A percentile compares a stretch with the other conserved stretches of the same genome.
Evolutionary conservation across 2,113 vertebrate species (phyloP).

Genomic region (Etheostoma spectabile): DNA sequence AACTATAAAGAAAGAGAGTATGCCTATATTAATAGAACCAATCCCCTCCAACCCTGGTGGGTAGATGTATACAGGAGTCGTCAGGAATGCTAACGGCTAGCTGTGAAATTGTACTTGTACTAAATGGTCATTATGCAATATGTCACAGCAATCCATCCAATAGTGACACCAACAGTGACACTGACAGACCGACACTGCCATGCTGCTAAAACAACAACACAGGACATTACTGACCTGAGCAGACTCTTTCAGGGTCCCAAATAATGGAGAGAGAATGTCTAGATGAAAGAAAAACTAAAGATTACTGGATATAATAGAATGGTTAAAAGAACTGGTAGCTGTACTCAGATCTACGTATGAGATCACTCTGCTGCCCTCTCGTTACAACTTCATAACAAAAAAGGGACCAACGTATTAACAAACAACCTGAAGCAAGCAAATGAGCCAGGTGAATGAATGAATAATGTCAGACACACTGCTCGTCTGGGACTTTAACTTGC

Average conservation of each 20-base stretch:
- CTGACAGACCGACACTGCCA: background rate
- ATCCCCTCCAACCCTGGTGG: background rate
- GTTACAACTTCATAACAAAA: background rate
- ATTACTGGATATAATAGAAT: background rate
- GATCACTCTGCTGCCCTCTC: background rate
- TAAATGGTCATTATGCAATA: background rate
- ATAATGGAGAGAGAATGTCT: slow-evolving; percentile 98
- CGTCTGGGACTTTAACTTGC: background rate
- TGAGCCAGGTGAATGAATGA: background rate
- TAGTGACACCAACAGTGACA: background rate
- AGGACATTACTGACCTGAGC: slow-evolving; percentile 87
- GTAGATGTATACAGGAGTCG: background rate
- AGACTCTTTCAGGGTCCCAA: slow-evolving; percentile 94
- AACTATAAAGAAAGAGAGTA: slow-evolving; percentile 84
- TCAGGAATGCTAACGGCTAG: background rate
- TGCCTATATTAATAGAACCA: background rate
- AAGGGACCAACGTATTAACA: background rate
- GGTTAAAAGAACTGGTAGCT: background rate
- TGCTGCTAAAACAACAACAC: background rate
- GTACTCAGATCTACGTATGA: background rate
- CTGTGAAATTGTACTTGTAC: too few species aligned
- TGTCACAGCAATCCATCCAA: background rate
- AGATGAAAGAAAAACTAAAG: slow-evolving; percentile 7
- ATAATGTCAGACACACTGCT: background rate
- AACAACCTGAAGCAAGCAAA: background rate